Percentiles rank a stretch among this genome's conserved stretches.
Conservation (phyloP, 2,113 vertebrate species). For the Cathartes aura region DNA sequence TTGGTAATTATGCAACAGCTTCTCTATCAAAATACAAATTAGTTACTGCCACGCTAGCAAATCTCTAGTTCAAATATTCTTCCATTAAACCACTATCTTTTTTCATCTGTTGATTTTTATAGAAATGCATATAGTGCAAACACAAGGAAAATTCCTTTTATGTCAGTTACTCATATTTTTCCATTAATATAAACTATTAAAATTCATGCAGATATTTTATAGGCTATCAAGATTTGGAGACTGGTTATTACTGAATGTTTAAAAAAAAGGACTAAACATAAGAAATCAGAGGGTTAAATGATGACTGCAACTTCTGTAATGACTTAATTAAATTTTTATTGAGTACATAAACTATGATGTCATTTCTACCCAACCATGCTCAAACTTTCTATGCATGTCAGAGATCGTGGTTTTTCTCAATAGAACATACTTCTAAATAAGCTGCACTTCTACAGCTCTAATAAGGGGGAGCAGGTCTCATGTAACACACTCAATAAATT, state of each 20-base stretch:
- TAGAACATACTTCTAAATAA: conserved; percentile 80
- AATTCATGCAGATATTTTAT: conserved; percentile 83
- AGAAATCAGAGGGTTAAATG: conserved; percentile 86
- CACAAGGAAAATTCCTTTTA: conserved; percentile 79
- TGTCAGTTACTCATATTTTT: conserved; percentile 83
- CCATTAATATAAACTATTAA: conserved; percentile 82
- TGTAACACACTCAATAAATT: conserved; percentile 89
- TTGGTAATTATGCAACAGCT: background rate
- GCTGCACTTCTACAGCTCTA: conserved; percentile 78
- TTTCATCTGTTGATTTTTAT: conserved; percentile 73
- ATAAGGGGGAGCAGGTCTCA: conserved; percentile 81
- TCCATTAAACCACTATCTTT: conserved; percentile 69
- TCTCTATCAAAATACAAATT: background rate
- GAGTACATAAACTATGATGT: conserved; percentile 86
- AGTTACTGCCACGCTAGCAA: background rate
- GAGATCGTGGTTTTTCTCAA: conserved; percentile 78
- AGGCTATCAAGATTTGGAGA: conserved; percentile 78
- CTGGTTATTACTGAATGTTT: conserved; percentile 79
- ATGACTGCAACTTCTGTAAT: conserved; percentile 86
- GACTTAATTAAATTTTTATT: conserved; percentile 88
- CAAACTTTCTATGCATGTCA: conserved; percentile 71
- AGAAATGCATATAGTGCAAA: conserved; percentile 62
- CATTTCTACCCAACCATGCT: conserved; percentile 79
- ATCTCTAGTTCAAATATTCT: background rate
- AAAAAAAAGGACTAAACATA: conserved; percentile 80